Percentiles rank a stretch among this genome's conserved stretches.
phyloP scores from a whole-genome alignment of 1,140 invertebrate genomes.

The Hirudo medicinalis region DNA sequence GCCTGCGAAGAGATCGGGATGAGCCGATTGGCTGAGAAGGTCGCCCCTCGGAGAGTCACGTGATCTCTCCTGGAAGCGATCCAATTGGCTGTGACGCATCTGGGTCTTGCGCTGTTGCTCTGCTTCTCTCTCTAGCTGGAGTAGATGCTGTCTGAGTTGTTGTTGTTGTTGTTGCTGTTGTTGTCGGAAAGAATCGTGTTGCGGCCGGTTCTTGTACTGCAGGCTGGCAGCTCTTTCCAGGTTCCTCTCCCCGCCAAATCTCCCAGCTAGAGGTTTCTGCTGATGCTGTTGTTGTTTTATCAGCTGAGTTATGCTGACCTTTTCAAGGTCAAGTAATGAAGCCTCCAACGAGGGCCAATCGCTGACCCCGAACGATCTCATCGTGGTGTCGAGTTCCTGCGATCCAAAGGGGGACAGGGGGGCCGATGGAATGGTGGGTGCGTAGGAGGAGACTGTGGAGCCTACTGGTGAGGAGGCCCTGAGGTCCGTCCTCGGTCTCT shows the following conservation, averaged over 20 bases:
- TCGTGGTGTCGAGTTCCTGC: not conserved
- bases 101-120: not conserved
- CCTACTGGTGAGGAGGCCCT: too few species aligned
- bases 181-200: not conserved
- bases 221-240: too few species aligned
- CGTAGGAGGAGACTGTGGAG: not conserved
- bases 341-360: not conserved
- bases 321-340: not conserved
- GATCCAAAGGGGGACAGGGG: not conserved
- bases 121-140: not conserved
- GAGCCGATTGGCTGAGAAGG: too few species aligned
- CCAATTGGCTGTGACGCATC: too few species aligned
- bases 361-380: too few species aligned
- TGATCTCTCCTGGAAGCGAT: too few species aligned
- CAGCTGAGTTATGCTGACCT: not conserved
- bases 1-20: too few species aligned
- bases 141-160: not conserved
- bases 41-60: too few species aligned
- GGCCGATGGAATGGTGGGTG: slow-evolving; percentile 1
- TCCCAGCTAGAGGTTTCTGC: not conserved
- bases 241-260: too few species aligned
- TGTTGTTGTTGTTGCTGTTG: not conserved
- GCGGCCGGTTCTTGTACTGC: not conserved
- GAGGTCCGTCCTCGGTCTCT: too few species aligned
- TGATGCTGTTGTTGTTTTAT: not conserved